Conservation (phyloP, 2,113 vertebrate genomes). For the Cepphus grylle region DNA sequence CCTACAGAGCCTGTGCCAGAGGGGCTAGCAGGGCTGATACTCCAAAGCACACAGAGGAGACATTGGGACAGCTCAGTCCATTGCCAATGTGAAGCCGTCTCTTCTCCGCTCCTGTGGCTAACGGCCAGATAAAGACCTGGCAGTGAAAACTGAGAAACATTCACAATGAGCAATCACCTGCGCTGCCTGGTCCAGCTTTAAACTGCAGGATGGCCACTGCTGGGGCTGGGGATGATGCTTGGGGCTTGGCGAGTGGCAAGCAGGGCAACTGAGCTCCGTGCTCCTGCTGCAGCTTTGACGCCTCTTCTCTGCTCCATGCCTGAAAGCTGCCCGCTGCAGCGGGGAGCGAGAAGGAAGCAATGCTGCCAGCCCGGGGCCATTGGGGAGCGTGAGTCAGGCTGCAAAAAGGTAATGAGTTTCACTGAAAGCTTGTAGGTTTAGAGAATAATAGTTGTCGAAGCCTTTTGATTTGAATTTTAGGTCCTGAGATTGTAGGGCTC, state of each 20-base stretch:
- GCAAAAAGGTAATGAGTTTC: not conserved
- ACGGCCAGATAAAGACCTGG: not conserved
- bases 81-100: rapidly evolving
- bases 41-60: not conserved
- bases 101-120: not conserved
- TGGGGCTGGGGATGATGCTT: not conserved
- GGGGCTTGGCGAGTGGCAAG: not conserved
- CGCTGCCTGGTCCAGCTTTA: not conserved
- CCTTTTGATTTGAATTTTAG: not conserved
- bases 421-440: not conserved
- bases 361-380: not conserved
- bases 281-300: rapidly evolving
- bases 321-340: rapidly evolving
- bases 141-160: not conserved
- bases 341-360: not conserved
- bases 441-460: not conserved
- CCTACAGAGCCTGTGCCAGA: not conserved
- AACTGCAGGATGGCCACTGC: not conserved
- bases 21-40: not conserved
- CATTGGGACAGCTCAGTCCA: rapidly evolving
- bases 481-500: not conserved
- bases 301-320: not conserved
- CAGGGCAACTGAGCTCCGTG: not conserved
- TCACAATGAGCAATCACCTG: not conserved
- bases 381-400: not conserved